A percentile compares a stretch with the other conserved stretches of the same genome.
Conservation (phyloP, 2,888 invertebrate genomes). For the Aphrophora alni region DNA sequence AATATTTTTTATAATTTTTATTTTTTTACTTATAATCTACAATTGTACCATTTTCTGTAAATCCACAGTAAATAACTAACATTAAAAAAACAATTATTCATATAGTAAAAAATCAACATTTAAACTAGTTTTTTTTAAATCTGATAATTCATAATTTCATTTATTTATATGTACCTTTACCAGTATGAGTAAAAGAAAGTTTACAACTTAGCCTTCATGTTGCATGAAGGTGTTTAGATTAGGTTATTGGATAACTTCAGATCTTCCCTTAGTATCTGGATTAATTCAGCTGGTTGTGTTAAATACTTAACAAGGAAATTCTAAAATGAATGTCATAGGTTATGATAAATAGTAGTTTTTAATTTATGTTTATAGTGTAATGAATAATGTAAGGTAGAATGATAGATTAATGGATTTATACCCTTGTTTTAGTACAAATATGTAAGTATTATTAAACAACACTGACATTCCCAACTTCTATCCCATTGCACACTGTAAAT, state of each 20-base stretch:
- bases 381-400: not conserved
- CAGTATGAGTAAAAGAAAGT: too few relatives aligned
- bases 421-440: not conserved
- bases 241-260: not conserved
- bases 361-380: not conserved
- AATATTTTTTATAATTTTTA: too few relatives aligned
- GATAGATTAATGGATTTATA: not conserved
- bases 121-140: too few relatives aligned
- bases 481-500: not conserved
- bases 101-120: too few relatives aligned
- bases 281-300: not conserved
- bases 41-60: too few relatives aligned
- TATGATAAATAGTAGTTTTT: not conserved
- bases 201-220: not conserved
- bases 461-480: not conserved
- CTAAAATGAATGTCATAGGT: not conserved
- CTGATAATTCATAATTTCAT: too few relatives aligned
- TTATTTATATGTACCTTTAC: too few relatives aligned
- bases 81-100: too few relatives aligned
- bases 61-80: too few relatives aligned
- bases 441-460: not conserved
- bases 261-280: not conserved
- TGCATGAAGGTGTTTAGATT: not conserved
- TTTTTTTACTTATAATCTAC: too few relatives aligned
- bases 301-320: constrained; percentile 1